These are phyloP conservation scores for Stichopus horrens DNA, from an alignment of 53 echinoderm and acorn worm genomes.

Conservation along the genomic window DNA sequence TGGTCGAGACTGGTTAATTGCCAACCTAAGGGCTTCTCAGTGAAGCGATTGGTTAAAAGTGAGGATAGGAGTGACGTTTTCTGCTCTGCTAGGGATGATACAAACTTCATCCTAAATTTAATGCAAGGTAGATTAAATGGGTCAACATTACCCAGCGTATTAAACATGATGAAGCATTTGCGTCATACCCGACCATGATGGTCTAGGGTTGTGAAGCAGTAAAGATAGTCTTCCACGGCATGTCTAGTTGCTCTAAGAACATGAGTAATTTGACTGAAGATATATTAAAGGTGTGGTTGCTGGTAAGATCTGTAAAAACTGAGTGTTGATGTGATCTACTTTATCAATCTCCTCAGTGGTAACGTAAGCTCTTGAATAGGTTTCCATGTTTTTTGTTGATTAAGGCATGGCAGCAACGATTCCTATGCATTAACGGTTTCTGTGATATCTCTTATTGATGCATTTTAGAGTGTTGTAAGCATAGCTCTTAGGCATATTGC, in stretches of 20 bases:
- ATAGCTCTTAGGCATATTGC: too few relatives aligned
- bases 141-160: slow-evolving; percentile 35
- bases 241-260: slow-evolving; percentile 25
- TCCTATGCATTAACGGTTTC: too few relatives aligned
- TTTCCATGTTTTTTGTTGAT: neutral
- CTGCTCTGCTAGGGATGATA: too few relatives aligned
- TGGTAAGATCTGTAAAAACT: slow-evolving; percentile 12
- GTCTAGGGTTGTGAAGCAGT: slow-evolving; percentile 25
- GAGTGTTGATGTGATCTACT: slow-evolving; percentile 27
- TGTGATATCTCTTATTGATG: too few relatives aligned
- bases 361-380: slow-evolving; percentile 43
- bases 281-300: slow-evolving; percentile 47
- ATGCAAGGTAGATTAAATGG: slow-evolving; percentile 27
- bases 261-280: neutral
- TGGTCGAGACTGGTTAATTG: too few relatives aligned
- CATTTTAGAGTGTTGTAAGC: too few relatives aligned
- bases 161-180: slow-evolving; percentile 28
- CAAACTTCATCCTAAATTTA: too few relatives aligned
- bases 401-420: too few relatives aligned
- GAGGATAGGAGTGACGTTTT: too few relatives aligned
- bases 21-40: too few relatives aligned
- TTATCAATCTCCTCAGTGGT: slow-evolving; percentile 52
- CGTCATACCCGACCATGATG: slow-evolving; percentile 51
- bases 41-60: too few relatives aligned
- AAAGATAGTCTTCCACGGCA: slow-evolving; percentile 43